Base-by-base conservation (phyloP, 2,888 invertebrate species). In the Taphrorychus bicolor region DNA sequence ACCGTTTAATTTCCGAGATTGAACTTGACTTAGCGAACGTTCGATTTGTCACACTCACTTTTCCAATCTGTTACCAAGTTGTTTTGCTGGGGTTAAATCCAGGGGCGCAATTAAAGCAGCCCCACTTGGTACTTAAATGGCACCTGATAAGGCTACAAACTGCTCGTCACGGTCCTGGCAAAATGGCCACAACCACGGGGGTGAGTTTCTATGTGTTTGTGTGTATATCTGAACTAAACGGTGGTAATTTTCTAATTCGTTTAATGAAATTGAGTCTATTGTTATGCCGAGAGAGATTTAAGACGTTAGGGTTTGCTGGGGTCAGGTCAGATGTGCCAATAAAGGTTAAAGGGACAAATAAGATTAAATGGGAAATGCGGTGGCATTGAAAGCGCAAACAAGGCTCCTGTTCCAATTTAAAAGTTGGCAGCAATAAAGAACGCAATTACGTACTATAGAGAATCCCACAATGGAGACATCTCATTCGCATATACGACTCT, bases 1-100 rank as follows among this genome's bases (percentile, higher is more conserved):
- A 72, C 76, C 75, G 73, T 78, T 78, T 77, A 77, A 78, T 78
- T 78, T 77, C 72, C 70, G 72, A 73, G 75, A 77, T 77, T 77
- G 75, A 74, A 78, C 76, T 75, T 77, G 77, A 77, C 78, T 79
- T 76, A 75, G 74, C 70, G 69, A 76, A 70, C 71, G 73, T 73
- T 74, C 76, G 78, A 80, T 80, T 80, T 80, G 80, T 80, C 79
- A 79, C 80, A 78, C 78, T 78, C 76, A 77, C 76, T 78, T 76
- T 77, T 75, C 76, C 79, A 79, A 79, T 80, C 78, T 79, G 80
- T 79, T 77, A 76, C 75, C 72, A 73, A 74, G 73, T 67, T 41
- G 21, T 22, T 60, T 70, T 66, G 63, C 56, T 68, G 62, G 68
- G 63, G 68, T 68, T 68, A 68, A 59, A 21, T 5, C 3, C 67